Base-by-base conservation (phyloP, 2,797 vertebrate species). In the Microhierax caerulescens region DNA sequence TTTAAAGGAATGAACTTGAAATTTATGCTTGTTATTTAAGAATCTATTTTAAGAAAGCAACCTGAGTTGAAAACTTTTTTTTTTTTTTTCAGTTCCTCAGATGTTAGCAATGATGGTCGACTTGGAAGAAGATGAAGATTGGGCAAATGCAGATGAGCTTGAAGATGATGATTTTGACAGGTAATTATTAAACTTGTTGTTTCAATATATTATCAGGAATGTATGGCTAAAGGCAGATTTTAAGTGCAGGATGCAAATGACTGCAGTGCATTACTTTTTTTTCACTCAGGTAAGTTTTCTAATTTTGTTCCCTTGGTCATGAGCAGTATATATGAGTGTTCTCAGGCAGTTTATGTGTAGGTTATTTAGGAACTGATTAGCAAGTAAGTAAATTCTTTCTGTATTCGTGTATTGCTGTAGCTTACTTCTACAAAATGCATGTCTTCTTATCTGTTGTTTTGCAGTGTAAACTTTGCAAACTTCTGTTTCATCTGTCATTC, bases 51-150 rank as follows among this genome's bases (percentile, higher is more conserved):
- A 75, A 89, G 59, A 87, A 45, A 72, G 18, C 41, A 91, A 37
- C 23, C 11, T 10, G 13, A 74, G 11, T 85, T 92, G 69, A 43
- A 68, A 91, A 69, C 22, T 25, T 48, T 7, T n/a, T 28, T 36
- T 64, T 5, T 15, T 51, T 70, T 86, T 54, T 91, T 94, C 85
- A 99, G 99, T 99, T 95, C 99, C 99, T 87, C 99, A 99, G 96
- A 99, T 99, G 99, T 95, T 99, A 96, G 98, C 99, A 9, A 99
- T 99, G 99, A 99, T 99, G 99, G 99, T 99, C 96, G 99, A 99
- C 95, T 98, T 99, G 18, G 99, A 99, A 97, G 99, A 99, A 27
- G 99, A 99, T 61, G 99, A 99, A 54, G 99, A 99, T 36, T 99
- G 99, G 99, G 98, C 99, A 56, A 99, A 99, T 98, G 99, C 99